Evolutionary conservation across 2,888 invertebrate genomes (phyloP).

Genomic region (Lasioglossum vierecki): DNA sequence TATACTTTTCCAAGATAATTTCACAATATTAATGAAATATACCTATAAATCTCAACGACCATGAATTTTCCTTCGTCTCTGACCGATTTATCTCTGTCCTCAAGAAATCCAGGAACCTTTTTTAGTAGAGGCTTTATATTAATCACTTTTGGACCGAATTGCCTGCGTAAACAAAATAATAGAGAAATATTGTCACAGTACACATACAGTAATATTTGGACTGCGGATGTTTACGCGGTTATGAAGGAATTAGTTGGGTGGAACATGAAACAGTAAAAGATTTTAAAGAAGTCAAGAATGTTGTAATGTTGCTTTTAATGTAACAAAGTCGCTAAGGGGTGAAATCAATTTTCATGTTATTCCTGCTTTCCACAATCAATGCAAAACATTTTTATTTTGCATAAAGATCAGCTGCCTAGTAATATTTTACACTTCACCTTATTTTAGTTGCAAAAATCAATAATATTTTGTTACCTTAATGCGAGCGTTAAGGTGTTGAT

Average conservation of each 20-base stretch:
- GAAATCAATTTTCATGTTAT: no score
- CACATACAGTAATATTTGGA: not conserved
- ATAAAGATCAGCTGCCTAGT: no score
- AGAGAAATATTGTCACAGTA: not conserved
- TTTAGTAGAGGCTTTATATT: conserved; percentile 95
- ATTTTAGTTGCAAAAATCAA: not conserved
- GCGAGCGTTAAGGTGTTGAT: conserved; percentile 90
- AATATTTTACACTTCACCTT: not conserved
- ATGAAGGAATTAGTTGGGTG: no score
- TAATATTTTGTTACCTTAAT: conserved; percentile 85
- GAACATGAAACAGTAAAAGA: no score
- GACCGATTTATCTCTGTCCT: conserved; percentile 96
- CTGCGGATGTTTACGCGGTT: no score
- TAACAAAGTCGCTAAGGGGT: no score
- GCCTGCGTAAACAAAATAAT: conserved; percentile 83
- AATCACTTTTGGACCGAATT: conserved; percentile 97
- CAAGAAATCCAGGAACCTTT: conserved; percentile 92
- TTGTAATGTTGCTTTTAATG: no score
- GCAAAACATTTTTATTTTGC: no score
- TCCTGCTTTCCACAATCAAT: no score
- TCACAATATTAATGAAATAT: conserved; percentile 75
- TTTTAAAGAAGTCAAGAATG: no score
- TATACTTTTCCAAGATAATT: not conserved
- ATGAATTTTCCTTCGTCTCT: conserved; percentile 96
- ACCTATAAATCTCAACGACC: conserved; percentile 96